phyloP scores from a whole-genome alignment of 2,888 invertebrate species.

The Drosophila villosipedis region DNA sequence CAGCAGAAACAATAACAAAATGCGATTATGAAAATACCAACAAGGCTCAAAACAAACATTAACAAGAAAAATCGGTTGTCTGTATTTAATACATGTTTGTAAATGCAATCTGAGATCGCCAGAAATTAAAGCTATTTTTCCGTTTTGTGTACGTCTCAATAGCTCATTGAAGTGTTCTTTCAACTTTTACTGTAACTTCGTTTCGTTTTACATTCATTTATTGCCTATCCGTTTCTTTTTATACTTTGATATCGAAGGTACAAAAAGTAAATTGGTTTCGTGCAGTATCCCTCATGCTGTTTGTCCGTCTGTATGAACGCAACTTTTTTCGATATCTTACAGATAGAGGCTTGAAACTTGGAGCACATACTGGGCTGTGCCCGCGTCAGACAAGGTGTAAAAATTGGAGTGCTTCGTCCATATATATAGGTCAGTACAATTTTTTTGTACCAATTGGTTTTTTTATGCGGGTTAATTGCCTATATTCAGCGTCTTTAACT shows the following conservation, averaged over 20 bases:
- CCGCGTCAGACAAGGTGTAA: no score
- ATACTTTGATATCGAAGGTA: background rate
- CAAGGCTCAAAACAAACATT: conserved; percentile 45
- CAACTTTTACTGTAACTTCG: conserved; percentile 17
- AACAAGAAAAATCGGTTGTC: conserved; percentile 46
- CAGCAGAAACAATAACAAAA: conserved; percentile 42
- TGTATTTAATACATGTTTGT: conserved; percentile 1
- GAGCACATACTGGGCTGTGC: no score
- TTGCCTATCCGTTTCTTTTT: conserved; percentile 7
- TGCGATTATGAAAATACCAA: conserved; percentile 36
- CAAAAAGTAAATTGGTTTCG: no score
- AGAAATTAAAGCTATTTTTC: conserved; percentile 27
- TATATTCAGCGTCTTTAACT: background rate
- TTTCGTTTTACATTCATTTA: background rate
- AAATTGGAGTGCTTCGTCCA: no score
- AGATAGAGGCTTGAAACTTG: no score
- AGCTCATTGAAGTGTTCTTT: conserved; percentile 44
- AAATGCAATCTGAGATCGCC: conserved; percentile 5
- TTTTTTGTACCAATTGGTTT: background rate
- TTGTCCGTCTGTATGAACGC: no score
- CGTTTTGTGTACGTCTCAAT: conserved; percentile 26
- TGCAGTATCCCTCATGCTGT: no score
- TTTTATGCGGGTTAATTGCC: background rate
- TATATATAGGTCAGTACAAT: background rate
- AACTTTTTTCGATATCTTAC: no score